phyloP scores from a whole-genome alignment of 2,113 vertebrate species.

The Strix uralensis region DNA sequence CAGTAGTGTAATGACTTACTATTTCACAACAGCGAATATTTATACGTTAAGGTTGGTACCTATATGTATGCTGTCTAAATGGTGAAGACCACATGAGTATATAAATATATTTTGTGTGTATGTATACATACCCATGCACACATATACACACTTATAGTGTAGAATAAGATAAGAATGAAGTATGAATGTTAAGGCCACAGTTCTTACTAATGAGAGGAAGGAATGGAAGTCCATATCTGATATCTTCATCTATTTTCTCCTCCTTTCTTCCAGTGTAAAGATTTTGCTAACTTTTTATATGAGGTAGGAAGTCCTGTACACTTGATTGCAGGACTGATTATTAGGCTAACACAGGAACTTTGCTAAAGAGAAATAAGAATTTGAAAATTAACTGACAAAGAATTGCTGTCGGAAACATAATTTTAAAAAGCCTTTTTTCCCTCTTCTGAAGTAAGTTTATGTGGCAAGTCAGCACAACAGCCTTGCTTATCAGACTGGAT shows the following conservation, averaged over 20 bases:
- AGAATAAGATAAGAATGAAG: background rate
- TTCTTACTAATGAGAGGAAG: background rate
- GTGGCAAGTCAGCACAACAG: background rate
- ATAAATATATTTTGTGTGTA: background rate
- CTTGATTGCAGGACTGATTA: background rate
- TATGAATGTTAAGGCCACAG: background rate
- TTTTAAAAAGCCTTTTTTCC: background rate
- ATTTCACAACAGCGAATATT: background rate
- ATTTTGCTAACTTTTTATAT: background rate
- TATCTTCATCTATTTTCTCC: background rate
- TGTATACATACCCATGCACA: fast-evolving
- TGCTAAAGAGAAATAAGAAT: background rate
- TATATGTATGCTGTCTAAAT: background rate
- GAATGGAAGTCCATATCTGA: background rate
- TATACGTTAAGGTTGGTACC: background rate
- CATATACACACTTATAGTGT: background rate
- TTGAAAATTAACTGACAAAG: background rate
- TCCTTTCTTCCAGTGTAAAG: background rate
- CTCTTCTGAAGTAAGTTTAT: background rate
- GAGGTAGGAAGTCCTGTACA: background rate
- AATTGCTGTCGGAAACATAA: background rate
- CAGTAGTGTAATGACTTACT: background rate
- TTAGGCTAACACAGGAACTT: background rate
- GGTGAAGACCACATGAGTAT: background rate
- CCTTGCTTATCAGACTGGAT: background rate